Evolutionary conservation across 1,140 invertebrate species (phyloP).

Genomic region (Idris sp.): DNA sequence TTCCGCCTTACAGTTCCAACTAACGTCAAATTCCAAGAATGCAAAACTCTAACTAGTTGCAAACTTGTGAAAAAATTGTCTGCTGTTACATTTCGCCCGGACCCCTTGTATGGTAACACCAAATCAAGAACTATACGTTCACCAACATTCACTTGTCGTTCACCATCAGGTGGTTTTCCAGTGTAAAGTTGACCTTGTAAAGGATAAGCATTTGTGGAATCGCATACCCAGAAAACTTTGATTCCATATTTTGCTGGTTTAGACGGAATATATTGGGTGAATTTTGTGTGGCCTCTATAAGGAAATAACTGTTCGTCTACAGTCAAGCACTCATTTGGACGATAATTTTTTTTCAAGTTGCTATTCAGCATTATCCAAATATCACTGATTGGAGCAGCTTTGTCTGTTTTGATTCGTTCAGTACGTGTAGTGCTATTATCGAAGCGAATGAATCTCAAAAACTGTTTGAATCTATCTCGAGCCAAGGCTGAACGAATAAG

Average conservation of each 20-base stretch:
- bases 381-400: constrained; percentile 46
- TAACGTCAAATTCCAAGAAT: constrained; percentile 24
- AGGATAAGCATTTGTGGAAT: constrained; percentile 57
- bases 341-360: constrained; percentile 30
- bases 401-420: constrained; percentile 16
- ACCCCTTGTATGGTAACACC: constrained; percentile 10
- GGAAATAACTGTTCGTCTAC: constrained; percentile 39
- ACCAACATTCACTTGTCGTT: constrained; percentile 20
- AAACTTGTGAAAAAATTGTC: too few relatives aligned
- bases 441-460: constrained; percentile 25
- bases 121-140: constrained; percentile 10
- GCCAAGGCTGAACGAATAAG: constrained; percentile 17
- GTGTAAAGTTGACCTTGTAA: too few relatives aligned
- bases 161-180: too few relatives aligned
- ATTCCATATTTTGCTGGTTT: too few relatives aligned
- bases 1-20: constrained; percentile 17
- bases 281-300: constrained; percentile 24
- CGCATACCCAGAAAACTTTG: constrained; percentile 68
- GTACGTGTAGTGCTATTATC: constrained; percentile 9
- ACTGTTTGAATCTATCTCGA: constrained; percentile 8
- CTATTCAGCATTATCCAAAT: too few relatives aligned
- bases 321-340: constrained; percentile 37
- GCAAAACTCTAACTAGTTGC: constrained; percentile 3
- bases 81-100: constrained; percentile 14
- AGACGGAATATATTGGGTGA: too few relatives aligned